These are phyloP conservation scores for Oedothorax gibbosus DNA, from an alignment of 1,140 invertebrate species.

Conservation along the genomic window DNA sequence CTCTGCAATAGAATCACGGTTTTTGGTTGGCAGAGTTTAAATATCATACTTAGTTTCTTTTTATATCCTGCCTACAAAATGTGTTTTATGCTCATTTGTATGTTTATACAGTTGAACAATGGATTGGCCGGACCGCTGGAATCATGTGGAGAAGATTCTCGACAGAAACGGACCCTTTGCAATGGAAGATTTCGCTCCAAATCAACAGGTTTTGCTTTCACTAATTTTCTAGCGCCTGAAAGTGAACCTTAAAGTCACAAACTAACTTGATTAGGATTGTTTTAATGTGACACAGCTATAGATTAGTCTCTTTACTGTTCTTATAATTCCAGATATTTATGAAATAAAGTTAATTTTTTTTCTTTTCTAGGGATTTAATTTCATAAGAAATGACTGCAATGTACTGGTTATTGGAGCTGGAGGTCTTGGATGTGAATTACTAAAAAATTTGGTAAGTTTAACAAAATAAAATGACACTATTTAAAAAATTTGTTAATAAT, in stretches of 20 bases:
- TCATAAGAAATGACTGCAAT: slow-evolving; percentile 66
- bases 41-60: no score
- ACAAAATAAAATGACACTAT: no score
- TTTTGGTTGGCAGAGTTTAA: no score
- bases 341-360: neutral
- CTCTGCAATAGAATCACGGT: no score
- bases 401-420: slow-evolving; percentile 96
- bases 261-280: neutral
- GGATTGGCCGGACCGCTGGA: slow-evolving; percentile 74
- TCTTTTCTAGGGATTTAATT: slow-evolving; percentile 46
- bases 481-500: no score
- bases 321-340: neutral
- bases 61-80: no score
- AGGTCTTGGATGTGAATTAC: slow-evolving; percentile 98
- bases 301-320: neutral
- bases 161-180: slow-evolving; percentile 94
- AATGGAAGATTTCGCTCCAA: slow-evolving; percentile 90
- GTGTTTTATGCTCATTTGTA: neutral
- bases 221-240: neutral
- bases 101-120: neutral
- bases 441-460: slow-evolving; percentile 90
- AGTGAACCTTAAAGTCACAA: no score
- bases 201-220: slow-evolving; percentile 74
- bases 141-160: slow-evolving; percentile 85
- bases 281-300: neutral